phyloP scores from a whole-genome alignment of 2,888 invertebrate genomes.

The Ellobium chinense region DNA sequence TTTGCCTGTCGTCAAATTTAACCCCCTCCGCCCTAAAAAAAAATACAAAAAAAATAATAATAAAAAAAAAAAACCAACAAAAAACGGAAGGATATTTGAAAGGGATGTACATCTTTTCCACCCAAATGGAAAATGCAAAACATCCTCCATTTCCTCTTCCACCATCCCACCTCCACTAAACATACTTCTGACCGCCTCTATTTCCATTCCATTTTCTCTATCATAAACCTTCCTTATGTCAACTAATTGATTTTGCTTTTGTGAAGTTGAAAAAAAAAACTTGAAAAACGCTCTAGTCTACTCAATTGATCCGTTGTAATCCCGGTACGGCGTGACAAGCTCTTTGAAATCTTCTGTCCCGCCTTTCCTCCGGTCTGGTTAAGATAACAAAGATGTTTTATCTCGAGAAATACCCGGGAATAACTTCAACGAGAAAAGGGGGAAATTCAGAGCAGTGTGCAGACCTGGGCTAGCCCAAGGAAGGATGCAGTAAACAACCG shows the following conservation, averaged over 20 bases:
- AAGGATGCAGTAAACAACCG: not conserved
- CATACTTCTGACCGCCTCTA: not conserved
- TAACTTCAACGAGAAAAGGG: not conserved
- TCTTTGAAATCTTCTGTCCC: not conserved
- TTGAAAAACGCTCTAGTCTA: not conserved
- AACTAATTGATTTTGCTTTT: slow-evolving; percentile 12
- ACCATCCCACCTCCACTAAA: not conserved
- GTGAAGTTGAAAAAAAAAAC: not conserved
- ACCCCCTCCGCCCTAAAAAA: too few relatives aligned
- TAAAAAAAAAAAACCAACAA: too few relatives aligned
- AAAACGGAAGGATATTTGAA: too few relatives aligned
- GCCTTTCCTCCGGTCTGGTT: not conserved
- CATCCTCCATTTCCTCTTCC: not conserved
- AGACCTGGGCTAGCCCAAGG: not conserved
- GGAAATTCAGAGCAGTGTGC: not conserved
- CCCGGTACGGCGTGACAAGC: not conserved
- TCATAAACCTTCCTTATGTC: not conserved
- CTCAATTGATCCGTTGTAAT: slow-evolving; percentile 6
- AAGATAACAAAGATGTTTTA: not conserved
- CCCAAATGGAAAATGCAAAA: too few relatives aligned
- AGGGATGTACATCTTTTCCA: too few relatives aligned
- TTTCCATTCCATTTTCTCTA: not conserved
- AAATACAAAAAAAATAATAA: too few relatives aligned
- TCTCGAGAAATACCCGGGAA: not conserved
- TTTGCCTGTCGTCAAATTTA: too few relatives aligned